A percentile compares a stretch with the other conserved stretches of the same genome.
These are phyloP conservation scores for Acrocephalus scirpaceus DNA, from an alignment of 2,797 vertebrate genomes.

Conservation along the genomic window DNA sequence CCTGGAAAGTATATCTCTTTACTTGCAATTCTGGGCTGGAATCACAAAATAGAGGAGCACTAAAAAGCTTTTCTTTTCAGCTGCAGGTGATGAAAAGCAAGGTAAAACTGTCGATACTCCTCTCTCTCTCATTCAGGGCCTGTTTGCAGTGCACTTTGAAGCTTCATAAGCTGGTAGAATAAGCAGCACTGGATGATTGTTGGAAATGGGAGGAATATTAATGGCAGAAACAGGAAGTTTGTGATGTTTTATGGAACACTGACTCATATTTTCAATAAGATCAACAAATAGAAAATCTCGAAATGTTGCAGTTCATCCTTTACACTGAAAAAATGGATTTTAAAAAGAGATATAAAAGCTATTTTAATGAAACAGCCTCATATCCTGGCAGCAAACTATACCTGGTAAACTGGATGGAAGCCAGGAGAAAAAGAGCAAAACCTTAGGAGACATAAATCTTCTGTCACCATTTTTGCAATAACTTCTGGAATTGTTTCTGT, in stretches of 20 bases:
- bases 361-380: neutral
- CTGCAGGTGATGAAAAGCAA: neutral
- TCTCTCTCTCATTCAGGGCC: neutral
- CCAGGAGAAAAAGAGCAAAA: constrained; percentile 3
- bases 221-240: neutral
- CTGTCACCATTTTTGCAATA: constrained; percentile 14
- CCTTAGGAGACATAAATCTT: constrained; percentile 31
- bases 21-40: neutral
- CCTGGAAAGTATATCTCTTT: neutral
- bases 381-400: neutral
- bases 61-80: neutral
- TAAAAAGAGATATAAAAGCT: neutral
- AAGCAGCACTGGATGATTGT: neutral
- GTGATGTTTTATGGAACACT: neutral
- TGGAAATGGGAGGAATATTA: neutral
- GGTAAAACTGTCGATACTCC: neutral
- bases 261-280: neutral
- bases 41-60: neutral
- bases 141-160: neutral
- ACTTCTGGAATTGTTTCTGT: constrained; percentile 52
- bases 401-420: constrained; percentile 3
- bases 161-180: neutral
- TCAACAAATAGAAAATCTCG: neutral
- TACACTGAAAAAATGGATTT: neutral
- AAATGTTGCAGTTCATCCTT: neutral